Percentiles rank a stretch among this genome's conserved stretches.
Conservation (phyloP, 2,888 invertebrate species). For the Rhynchonema sp. region DNA sequence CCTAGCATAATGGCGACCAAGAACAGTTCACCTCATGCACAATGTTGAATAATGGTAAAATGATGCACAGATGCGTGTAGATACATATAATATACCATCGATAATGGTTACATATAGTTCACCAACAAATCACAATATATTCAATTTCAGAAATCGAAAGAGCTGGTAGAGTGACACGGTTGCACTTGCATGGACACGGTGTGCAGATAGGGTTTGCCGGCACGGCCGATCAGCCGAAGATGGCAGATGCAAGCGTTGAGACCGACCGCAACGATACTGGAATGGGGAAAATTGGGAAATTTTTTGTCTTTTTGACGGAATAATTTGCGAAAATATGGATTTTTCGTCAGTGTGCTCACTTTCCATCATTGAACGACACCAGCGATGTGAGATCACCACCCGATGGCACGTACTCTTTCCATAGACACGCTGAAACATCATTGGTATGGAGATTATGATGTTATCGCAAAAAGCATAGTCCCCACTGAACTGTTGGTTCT, state of each 20-base stretch:
- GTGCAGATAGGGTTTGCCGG: conserved; percentile 12
- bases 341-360: too few relatives aligned
- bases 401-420: conserved; percentile 2
- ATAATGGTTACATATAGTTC: too few relatives aligned
- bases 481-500: too few relatives aligned
- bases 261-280: conserved; percentile 12
- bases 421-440: not conserved
- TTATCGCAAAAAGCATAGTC: not conserved
- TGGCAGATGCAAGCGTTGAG: conserved; percentile 11
- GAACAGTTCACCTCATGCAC: too few relatives aligned
- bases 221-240: conserved; percentile 10
- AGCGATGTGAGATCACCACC: conserved; percentile 1
- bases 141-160: not conserved
- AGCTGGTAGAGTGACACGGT: not conserved
- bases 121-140: too few relatives aligned
- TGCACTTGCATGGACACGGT: conserved; percentile 10
- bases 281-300: conserved; percentile 3
- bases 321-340: too few relatives aligned
- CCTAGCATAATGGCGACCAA: too few relatives aligned
- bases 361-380: conserved; percentile 2
- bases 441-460: not conserved
- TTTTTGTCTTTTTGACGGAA: too few relatives aligned
- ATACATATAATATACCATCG: too few relatives aligned
- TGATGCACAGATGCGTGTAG: too few relatives aligned
- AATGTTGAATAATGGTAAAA: too few relatives aligned